phyloP scores from a whole-genome alignment of 2,888 invertebrate species.

The Euplexia lucipara region DNA sequence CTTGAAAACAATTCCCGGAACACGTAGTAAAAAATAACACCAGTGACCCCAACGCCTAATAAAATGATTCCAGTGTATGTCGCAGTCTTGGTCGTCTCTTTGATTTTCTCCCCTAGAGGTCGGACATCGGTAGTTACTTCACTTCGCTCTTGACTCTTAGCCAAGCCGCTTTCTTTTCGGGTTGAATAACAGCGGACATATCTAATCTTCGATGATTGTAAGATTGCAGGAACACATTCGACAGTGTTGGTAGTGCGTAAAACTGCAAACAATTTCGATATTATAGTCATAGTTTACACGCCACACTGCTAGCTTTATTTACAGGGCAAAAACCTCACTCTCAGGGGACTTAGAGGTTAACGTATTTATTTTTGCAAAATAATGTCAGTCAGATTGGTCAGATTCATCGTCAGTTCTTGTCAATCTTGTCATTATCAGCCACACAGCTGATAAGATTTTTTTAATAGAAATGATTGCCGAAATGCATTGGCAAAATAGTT shows the following conservation, averaged over 20 bases:
- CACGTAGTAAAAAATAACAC: slow-evolving; percentile 95
- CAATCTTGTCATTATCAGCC: slow-evolving; percentile 43
- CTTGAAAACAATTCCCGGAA: slow-evolving; percentile 97
- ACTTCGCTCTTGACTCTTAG: slow-evolving; percentile 80
- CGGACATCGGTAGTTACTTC: slow-evolving; percentile 91
- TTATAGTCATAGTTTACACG: slow-evolving; percentile 78
- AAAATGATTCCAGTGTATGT: slow-evolving; percentile 96
- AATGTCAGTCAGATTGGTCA: neutral
- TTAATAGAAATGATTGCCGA: no score
- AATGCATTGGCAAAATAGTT: no score
- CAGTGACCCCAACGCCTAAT: slow-evolving; percentile 95
- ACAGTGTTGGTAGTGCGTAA: slow-evolving; percentile 72
- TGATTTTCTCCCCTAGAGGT: slow-evolving; percentile 94
- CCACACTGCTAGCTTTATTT: slow-evolving; percentile 3
- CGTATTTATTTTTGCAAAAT: slow-evolving; percentile 40
- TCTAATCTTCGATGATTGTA: slow-evolving; percentile 72
- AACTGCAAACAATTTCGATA: slow-evolving; percentile 82
- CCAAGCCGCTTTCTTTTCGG: slow-evolving; percentile 77
- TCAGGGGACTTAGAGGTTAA: slow-evolving; percentile 25
- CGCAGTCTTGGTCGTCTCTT: slow-evolving; percentile 97
- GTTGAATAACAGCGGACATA: slow-evolving; percentile 75
- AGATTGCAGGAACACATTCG: slow-evolving; percentile 70
- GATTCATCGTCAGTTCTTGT: neutral
- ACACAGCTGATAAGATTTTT: slow-evolving; percentile 28
- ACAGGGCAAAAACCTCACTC: slow-evolving; percentile 12